Conservation (phyloP, 2,113 vertebrate species). For the Turnix velox region DNA sequence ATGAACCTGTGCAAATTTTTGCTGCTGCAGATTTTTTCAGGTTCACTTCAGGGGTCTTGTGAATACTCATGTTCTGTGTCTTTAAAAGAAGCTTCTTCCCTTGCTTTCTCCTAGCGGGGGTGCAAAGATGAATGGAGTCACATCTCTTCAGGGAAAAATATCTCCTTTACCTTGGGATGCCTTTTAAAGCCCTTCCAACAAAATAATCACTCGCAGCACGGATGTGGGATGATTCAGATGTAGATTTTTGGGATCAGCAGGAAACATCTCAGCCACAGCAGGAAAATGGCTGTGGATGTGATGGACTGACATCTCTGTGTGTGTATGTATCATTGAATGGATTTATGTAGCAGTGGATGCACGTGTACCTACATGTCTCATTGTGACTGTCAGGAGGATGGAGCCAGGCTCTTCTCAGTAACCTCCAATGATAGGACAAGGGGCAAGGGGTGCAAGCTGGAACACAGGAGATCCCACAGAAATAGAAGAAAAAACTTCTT, state of each 20-base stretch:
- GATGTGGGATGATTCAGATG: neutral
- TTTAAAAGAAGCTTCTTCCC: neutral
- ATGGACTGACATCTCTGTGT: neutral
- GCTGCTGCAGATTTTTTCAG: neutral
- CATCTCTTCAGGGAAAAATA: neutral
- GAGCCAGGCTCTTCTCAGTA: too few species aligned
- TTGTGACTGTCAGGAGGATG: too few species aligned
- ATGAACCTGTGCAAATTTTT: neutral
- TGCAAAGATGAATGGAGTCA: neutral
- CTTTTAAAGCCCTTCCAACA: neutral
- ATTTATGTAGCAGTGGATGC: neutral
- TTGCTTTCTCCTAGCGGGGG: neutral
- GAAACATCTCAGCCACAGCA: neutral
- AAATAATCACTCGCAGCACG: neutral
- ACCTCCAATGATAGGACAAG: too few species aligned
- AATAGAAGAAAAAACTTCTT: too few species aligned
- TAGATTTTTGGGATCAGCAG: neutral
- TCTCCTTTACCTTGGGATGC: neutral
- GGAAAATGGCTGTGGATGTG: neutral
- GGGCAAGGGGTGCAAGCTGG: too few species aligned
- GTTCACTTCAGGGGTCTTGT: neutral
- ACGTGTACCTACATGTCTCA: accelerated
- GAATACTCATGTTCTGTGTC: neutral
- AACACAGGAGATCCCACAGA: too few species aligned
- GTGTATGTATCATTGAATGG: neutral